Percentiles rank a stretch among this genome's conserved stretches.
These are phyloP conservation scores for Phlogophora meticulosa DNA, from an alignment of 2,888 invertebrate genomes.

Conservation along the genomic window DNA sequence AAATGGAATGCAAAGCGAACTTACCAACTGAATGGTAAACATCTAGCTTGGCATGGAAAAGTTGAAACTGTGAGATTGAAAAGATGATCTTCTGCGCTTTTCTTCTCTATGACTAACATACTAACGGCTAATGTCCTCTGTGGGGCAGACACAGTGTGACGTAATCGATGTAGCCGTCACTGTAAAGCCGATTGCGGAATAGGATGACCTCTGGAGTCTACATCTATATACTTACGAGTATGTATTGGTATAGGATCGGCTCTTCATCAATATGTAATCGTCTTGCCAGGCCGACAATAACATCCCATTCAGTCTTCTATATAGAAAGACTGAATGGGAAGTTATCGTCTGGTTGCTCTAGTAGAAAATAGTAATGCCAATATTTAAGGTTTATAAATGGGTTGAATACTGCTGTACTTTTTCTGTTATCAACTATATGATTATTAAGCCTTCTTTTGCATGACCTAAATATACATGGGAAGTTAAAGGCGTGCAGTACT, in stretches of 20 bases:
- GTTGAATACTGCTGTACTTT: too few species aligned
- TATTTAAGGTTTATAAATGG: neutral
- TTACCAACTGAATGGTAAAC: too few species aligned
- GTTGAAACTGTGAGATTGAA: too few species aligned
- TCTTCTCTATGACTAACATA: conserved; percentile 30
- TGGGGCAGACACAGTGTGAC: conserved; percentile 57
- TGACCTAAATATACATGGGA: too few species aligned
- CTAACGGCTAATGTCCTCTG: conserved; percentile 59
- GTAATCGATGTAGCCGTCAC: conserved; percentile 59
- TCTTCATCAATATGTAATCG: conserved; percentile 44
- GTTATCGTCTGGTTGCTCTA: neutral
- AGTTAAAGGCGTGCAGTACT: too few species aligned
- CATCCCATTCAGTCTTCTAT: neutral
- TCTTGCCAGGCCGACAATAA: neutral
- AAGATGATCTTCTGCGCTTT: conserved; percentile 23
- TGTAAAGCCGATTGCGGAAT: conserved; percentile 51
- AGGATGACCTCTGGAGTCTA: conserved; percentile 54
- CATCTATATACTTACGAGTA: conserved; percentile 13
- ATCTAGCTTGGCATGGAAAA: too few species aligned
- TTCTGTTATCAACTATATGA: too few species aligned
- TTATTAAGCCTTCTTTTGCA: too few species aligned
- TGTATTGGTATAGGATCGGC: conserved; percentile 9
- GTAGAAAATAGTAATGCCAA: neutral
- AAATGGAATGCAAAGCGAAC: too few species aligned
- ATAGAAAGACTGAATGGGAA: conserved; percentile 12